Evolutionary conservation across 2,888 invertebrate species (phyloP), one percentile per base, ranked within the genome.

Genomic region (Panorpa germanica): DNA sequence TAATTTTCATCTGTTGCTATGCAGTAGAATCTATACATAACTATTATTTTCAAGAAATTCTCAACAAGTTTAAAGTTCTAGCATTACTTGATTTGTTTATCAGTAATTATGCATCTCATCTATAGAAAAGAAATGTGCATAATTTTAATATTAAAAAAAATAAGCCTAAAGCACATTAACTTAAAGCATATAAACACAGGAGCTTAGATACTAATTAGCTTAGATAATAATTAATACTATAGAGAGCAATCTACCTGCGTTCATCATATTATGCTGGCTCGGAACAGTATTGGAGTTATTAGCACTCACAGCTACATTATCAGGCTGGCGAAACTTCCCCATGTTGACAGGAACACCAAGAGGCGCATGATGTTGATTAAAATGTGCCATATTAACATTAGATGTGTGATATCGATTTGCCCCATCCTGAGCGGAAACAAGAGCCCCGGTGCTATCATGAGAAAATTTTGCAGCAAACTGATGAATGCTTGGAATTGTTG

Each of bases 401-500:
- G 45, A 39, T 36, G 44, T 42, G 32, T 51, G 50, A 35, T 52
- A 53, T 19, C 53, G 51, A 43, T 47, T 46, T 32, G 37, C 42
- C 31, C 37, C 32, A 17, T 39, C 40, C 32, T 38, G n/a, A 3
- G 22, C 9, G 10, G 15, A 21, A 11, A 13, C 5, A 14, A 13
- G 4, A 25, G 10, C 12, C 9, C 3, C 5, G 12, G n/a, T 6
- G 3, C 22, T 22, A 15, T 4, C 10, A 3, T 12, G 9, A 7
- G 5, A 4, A 29, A 22, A 10, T 10, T 26, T 9, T 37, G 81
- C 74, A 19, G 76, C 69, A 52, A 82, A 82, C 54, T 83, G 82
- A 52, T 82, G 80, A 48, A 83, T 77, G 34, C 73, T 70, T 39
- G 81, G 78, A 42, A 81, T 69, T 41, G 73, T 65, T 40, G 71